Percentiles rank a stretch among this genome's conserved stretches.
Evolutionary conservation across 2,888 invertebrate species (phyloP).

Genomic region (Drosophila meridionalis): DNA sequence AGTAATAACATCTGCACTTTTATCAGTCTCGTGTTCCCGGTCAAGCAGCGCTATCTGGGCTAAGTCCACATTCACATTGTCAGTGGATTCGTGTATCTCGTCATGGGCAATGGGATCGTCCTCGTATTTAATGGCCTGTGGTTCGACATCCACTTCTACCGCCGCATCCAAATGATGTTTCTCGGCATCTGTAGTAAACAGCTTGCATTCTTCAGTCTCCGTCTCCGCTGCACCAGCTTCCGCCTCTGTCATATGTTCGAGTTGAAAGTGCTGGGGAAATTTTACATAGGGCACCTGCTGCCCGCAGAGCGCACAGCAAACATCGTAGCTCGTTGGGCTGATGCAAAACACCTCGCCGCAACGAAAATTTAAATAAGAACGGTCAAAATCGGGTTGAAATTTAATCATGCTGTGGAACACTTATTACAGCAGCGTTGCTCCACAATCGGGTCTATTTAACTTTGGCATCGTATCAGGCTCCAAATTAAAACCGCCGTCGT

Average conservation of each 20-base stretch:
- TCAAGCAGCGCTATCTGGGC: slow-evolving; percentile 52
- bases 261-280: slow-evolving; percentile 73
- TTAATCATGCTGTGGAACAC: slow-evolving; percentile 69
- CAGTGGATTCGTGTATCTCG: slow-evolving; percentile 27
- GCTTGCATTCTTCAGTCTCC: slow-evolving; percentile 42
- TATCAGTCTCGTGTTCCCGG: slow-evolving; percentile 29
- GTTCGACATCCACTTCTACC: slow-evolving; percentile 33
- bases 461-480: slow-evolving; percentile 43
- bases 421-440: slow-evolving; percentile 6
- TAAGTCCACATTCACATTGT: slow-evolving; percentile 37
- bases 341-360: slow-evolving; percentile 80
- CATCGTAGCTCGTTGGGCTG: slow-evolving; percentile 67
- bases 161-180: slow-evolving; percentile 25
- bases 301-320: slow-evolving; percentile 75
- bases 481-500: slow-evolving; percentile 29
- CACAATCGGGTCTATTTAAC: slow-evolving; percentile 15
- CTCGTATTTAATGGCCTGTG: slow-evolving; percentile 35
- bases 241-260: slow-evolving; percentile 39
- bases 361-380: slow-evolving; percentile 67
- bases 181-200: slow-evolving; percentile 23
- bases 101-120: slow-evolving; percentile 66
- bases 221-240: slow-evolving; percentile 4
- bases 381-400: slow-evolving; percentile 45
- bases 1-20: slow-evolving; percentile 1
- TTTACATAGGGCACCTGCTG: slow-evolving; percentile 58